Conservation (phyloP, 2,113 vertebrate species). For the Taxidea taxus region DNA sequence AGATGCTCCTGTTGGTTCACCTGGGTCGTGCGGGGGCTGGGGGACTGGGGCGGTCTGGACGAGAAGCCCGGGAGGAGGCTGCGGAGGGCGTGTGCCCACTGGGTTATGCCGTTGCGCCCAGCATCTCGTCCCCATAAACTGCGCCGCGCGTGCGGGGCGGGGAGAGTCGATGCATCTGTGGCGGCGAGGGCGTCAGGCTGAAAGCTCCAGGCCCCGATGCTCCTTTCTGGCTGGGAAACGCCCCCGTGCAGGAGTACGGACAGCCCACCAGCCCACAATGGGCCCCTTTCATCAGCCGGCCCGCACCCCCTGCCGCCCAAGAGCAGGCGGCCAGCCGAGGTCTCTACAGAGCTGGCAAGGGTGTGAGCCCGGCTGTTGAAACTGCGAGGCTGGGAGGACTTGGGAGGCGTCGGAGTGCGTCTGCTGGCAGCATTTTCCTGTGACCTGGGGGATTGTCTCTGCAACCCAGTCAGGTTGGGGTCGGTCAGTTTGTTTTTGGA, state of each 20-base stretch:
- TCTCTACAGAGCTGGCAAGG: background rate
- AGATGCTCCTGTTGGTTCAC: accelerated
- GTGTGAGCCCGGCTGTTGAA: conserved; percentile 36
- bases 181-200: background rate
- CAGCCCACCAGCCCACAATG: background rate
- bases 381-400: background rate
- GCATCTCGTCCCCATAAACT: background rate
- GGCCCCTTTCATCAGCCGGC: background rate
- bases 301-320: background rate
- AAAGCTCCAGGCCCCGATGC: background rate
- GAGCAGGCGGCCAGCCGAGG: background rate
- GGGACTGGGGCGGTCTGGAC: background rate
- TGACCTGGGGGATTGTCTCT: background rate
- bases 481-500: background rate
- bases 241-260: background rate
- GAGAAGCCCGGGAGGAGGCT: background rate
- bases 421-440: background rate
- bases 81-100: background rate
- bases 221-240: background rate
- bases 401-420: background rate
- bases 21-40: background rate
- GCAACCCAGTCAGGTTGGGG: background rate
- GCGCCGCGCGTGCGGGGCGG: background rate
- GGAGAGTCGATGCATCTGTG: background rate
- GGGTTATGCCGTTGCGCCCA: background rate